Conservation (phyloP, 2,113 vertebrate species). For the human (Homo sapiens) region DNA sequence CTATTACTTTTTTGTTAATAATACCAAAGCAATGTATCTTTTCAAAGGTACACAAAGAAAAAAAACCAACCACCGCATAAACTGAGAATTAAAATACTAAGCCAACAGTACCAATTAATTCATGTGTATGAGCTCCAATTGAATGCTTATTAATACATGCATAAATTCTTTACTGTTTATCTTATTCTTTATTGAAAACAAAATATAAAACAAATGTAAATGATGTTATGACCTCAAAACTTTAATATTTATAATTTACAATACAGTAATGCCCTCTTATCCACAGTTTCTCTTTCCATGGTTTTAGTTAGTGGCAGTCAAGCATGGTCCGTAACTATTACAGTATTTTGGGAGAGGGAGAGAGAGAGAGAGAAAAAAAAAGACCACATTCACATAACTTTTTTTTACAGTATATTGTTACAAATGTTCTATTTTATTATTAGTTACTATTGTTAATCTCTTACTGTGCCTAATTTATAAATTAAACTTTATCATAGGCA, state of each 20-base stretch:
- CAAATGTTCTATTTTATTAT: background rate
- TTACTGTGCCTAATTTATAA: background rate
- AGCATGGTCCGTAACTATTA: background rate
- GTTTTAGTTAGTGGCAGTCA: background rate
- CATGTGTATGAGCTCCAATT: background rate
- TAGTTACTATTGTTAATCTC: background rate
- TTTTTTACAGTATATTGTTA: background rate
- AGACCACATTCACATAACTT: background rate
- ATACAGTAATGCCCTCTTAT: background rate
- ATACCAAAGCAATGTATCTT: background rate
- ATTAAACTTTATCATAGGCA: background rate
- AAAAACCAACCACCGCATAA: background rate
- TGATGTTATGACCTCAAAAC: background rate
- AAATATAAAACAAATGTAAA: constrained; percentile 31
- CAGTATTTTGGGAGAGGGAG: background rate
- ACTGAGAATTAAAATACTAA: constrained; percentile 14
- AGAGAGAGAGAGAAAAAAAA: background rate
- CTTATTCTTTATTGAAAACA: constrained; percentile 30
- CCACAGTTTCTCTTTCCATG: background rate
- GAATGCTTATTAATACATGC: background rate
- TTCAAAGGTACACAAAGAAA: background rate
- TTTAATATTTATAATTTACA: constrained; percentile 33
- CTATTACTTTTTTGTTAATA: background rate
- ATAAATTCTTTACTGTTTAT: background rate
- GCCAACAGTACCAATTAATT: background rate